Conservation (phyloP, 2,113 vertebrate species). For the Peromyscus leucopus region DNA sequence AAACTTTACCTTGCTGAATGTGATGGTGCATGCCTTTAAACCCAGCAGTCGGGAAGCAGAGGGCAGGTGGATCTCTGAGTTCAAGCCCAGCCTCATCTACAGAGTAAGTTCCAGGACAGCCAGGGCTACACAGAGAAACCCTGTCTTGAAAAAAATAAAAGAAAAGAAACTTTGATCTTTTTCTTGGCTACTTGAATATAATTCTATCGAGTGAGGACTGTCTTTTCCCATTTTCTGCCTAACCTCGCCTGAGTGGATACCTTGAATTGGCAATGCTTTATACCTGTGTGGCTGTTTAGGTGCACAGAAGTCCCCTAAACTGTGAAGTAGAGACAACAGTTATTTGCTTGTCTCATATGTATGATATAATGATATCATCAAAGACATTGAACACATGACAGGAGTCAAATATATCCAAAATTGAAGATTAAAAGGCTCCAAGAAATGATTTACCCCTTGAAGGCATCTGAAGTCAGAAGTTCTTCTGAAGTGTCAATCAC, state of each 20-base stretch:
- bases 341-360: neutral
- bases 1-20: neutral
- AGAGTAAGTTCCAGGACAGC: neutral
- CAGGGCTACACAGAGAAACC: neutral
- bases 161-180: neutral
- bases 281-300: neutral
- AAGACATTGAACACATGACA: slow-evolving; percentile 1
- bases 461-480: slow-evolving; percentile 23
- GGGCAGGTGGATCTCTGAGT: neutral
- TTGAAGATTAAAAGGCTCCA: neutral
- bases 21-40: neutral
- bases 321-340: neutral
- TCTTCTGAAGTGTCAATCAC: neutral
- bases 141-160: neutral
- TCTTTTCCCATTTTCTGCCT: slow-evolving; percentile 4
- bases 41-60: neutral
- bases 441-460: neutral
- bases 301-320: neutral
- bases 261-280: slow-evolving; percentile 1
- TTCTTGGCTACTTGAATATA: neutral
- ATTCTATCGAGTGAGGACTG: neutral
- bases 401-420: neutral
- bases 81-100: neutral
- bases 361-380: neutral
- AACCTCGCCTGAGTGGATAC: neutral